Evolutionary conservation across 2,888 invertebrate genomes (phyloP).

Genomic region (Carpatolechia fugitivella): DNA sequence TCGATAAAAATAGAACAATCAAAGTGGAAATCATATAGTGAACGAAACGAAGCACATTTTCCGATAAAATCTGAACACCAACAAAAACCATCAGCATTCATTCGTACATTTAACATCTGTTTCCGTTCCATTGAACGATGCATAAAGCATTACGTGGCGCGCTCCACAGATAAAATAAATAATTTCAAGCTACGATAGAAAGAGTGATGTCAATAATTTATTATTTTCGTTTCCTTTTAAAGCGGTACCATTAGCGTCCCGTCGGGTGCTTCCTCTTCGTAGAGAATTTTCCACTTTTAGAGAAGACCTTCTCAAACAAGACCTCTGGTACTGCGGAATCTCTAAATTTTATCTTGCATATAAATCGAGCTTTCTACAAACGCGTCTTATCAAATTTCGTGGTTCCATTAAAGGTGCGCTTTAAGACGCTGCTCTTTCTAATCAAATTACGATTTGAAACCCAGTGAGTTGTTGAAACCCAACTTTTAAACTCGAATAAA

Average conservation of each 20-base stretch:
- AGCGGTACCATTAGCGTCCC: slow-evolving; percentile 62
- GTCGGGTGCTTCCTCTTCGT: slow-evolving; percentile 54
- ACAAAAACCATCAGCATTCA: slow-evolving; percentile 42
- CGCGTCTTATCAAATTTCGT: slow-evolving; percentile 7
- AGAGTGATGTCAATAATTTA: slow-evolving; percentile 69
- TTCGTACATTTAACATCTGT: slow-evolving; percentile 52
- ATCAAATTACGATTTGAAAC: neutral
- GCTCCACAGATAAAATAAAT: slow-evolving; percentile 49
- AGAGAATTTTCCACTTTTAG: slow-evolving; percentile 53
- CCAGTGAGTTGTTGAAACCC: too few relatives aligned
- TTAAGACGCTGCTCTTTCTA: neutral
- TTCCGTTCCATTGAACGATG: slow-evolving; percentile 56
- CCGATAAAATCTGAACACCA: slow-evolving; percentile 31
- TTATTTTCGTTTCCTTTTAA: slow-evolving; percentile 70
- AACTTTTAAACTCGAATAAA: slow-evolving; percentile 2
- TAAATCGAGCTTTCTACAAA: slow-evolving; percentile 30
- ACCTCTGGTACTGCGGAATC: slow-evolving; percentile 43
- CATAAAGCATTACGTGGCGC: slow-evolving; percentile 51
- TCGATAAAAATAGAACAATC: neutral
- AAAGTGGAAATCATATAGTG: neutral
- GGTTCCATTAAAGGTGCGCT: neutral
- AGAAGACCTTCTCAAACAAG: slow-evolving; percentile 51
- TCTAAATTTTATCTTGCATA: slow-evolving; percentile 53
- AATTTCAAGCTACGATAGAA: slow-evolving; percentile 53
- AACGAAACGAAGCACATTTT: neutral